Percentiles rank a stretch among this genome's conserved stretches.
Evolutionary conservation across 2,797 vertebrate genomes (phyloP).

Genomic region (Chiroxiphia lanceolata): DNA sequence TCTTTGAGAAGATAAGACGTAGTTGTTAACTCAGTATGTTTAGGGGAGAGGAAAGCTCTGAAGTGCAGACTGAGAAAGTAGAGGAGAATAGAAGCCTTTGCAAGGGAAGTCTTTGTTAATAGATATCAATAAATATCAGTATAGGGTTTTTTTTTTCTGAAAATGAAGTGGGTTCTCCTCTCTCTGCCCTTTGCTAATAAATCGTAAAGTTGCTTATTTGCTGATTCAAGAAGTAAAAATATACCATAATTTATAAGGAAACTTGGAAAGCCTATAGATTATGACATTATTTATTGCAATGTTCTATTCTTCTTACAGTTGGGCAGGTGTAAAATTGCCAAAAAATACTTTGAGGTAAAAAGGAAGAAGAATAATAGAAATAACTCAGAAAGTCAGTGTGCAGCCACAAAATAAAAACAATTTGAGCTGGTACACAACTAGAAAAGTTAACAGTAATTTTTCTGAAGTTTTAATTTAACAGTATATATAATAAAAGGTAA

Average conservation of each 20-base stretch:
- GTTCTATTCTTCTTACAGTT: background rate
- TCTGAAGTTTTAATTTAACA: slow-evolving; percentile 35
- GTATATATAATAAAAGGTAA: slow-evolving; percentile 6
- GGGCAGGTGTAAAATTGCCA: background rate
- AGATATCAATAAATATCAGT: background rate
- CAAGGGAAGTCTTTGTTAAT: background rate
- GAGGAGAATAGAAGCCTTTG: background rate
- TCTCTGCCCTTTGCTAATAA: background rate
- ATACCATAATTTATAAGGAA: background rate
- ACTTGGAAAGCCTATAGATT: background rate
- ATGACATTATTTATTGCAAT: background rate
- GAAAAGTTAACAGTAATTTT: slow-evolving; percentile 2
- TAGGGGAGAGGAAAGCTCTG: background rate
- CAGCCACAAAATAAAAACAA: background rate
- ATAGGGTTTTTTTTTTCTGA: background rate
- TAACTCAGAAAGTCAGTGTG: background rate
- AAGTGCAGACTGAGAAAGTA: background rate
- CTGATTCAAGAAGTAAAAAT: background rate
- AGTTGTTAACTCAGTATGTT: background rate
- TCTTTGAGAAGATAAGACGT: background rate
- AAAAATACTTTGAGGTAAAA: background rate
- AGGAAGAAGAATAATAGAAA: background rate
- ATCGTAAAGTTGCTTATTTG: background rate
- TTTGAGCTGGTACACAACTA: background rate
- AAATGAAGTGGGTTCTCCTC: background rate